Percentiles rank a stretch among this genome's conserved stretches.
These are phyloP conservation scores for Meandrusa payeni DNA, from an alignment of 2,888 invertebrate genomes.

Conservation along the genomic window DNA sequence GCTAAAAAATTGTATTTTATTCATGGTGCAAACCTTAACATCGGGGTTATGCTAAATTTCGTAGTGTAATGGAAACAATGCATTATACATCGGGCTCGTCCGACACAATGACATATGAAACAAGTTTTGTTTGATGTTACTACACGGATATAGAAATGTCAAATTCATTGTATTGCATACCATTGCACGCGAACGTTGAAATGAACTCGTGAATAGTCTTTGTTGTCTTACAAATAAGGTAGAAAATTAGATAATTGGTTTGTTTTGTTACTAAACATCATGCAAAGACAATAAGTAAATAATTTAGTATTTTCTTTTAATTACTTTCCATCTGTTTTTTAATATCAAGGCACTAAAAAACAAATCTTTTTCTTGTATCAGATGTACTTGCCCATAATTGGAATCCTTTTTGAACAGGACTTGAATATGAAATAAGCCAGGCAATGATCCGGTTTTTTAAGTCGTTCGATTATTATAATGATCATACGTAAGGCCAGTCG, in stretches of 20 bases:
- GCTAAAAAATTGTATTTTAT: conserved; percentile 73
- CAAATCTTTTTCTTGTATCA: conserved; percentile 64
- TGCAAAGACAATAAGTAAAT: conserved; percentile 47
- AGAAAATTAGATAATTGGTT: conserved; percentile 16
- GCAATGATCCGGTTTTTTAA: conserved; percentile 65
- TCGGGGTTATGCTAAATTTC: conserved; percentile 76
- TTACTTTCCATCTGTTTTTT: conserved; percentile 57
- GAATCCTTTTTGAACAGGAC: conserved; percentile 63
- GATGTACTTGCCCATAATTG: conserved; percentile 73
- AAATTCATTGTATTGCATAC: conserved; percentile 31
- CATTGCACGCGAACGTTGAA: not conserved
- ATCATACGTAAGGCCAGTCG: no score
- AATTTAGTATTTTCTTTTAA: conserved; percentile 53
- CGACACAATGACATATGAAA: conserved; percentile 77
- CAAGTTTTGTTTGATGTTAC: conserved; percentile 69
- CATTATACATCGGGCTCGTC: conserved; percentile 66
- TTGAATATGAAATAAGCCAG: conserved; percentile 64
- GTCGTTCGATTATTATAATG: conserved; percentile 23
- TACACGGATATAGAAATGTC: conserved; percentile 57
- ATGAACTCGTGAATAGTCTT: not conserved
- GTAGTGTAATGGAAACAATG: conserved; percentile 79
- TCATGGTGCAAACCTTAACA: conserved; percentile 74
- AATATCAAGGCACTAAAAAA: conserved; percentile 44
- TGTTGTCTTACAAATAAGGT: no score
- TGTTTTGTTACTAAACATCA: conserved; percentile 26